Evolutionary conservation across 2,113 vertebrate genomes (phyloP), one percentile per base, ranked within the genome.

Genomic region (Trichechus manatus): DNA sequence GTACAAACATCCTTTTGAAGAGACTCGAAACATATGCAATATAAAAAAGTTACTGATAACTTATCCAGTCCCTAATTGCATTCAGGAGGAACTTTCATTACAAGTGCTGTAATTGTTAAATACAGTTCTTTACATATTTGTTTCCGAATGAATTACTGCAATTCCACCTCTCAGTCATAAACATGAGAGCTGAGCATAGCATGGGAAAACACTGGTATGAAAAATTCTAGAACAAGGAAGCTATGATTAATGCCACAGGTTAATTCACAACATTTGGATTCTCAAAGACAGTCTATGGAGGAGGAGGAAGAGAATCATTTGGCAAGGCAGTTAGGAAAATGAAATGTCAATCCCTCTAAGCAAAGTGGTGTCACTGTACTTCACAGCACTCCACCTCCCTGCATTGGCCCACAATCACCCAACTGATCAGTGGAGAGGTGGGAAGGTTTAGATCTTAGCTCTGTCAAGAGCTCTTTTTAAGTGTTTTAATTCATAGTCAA

Each of bases 221-320:
- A 94, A 97, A 98, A 93, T 97, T 80, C 56, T 89, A 93, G 61
- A 83, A 85, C 95, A 97, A 96, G 95, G 50, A 61, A 98, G 89
- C 95, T 91, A 89, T 95, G 94, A 98, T 97, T 96, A 98, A 98
- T 96, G 95, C 56, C 95, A 89, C 0, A 2, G 79, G 42, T 42
- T 96, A 94, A 96, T 96, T 97, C 84, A 96, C 53, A 97, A 36
- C 86, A 93, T 78, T 89, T 77, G 53, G 72, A 97, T 97, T 96
- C 91, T 96, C 94, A 9, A 13, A 1, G 95, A 96, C 78, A 90
- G 59, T 29, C 80, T 14, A 1, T 87, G 93, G 93, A 97, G 96
- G 42, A 97, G 66, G 94, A 97, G 72, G 94, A 98, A 78, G 94
- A 0, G 0, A 91, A 47, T 82, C 56, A 90, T 59, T 61, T 91